Evolutionary conservation across 2,113 vertebrate genomes (phyloP), one percentile per base, ranked within the genome.

Genomic region (Potamarius usumacintae): DNA sequence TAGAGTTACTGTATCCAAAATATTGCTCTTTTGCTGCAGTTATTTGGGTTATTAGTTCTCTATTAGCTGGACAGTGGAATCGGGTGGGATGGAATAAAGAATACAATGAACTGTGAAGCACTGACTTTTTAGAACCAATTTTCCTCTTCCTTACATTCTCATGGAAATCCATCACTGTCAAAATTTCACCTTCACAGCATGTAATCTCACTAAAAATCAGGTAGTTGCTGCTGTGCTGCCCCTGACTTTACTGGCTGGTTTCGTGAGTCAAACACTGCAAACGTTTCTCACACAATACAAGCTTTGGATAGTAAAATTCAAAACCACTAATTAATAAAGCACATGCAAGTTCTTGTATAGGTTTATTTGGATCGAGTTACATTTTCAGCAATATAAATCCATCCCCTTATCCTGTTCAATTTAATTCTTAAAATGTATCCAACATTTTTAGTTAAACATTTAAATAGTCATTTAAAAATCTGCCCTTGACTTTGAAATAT

Each of bases 381-480:
- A 94, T 93, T 90, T 89, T 86, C 15, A 88, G 52, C 20, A 90
- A 91, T 92, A 92, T 88, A 92, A 89, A 89, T 88, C 91, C 88
- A 92, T 88, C 72, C 90, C 67, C 85, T 86, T 89, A 74, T 52
- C 58, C 71, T 80, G 86, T 84, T 92, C 86, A 87, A 92, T 76
- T 72, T 77, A 83, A 86, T 76, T 92, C 69, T 87, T 92, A 93
- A 94, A 92, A 90, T 60, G 65, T 11, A 85, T 82, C 17, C 65
- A 87, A 85, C 88, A 92, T 87, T 91, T 85, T 90, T 88, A 83
- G 85, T 89, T 92, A 84, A 86, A 89, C 90, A 94, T 90, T 95
- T 95, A 96, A 95, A 95, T 95, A 96, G 94, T 88, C 50, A 30
- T 92, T 83, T 76, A 93, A 88, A 91, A 93, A 93, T 85, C 81